Conservation (phyloP, 2,888 invertebrate species). For the Andrena hattorfiana region DNA sequence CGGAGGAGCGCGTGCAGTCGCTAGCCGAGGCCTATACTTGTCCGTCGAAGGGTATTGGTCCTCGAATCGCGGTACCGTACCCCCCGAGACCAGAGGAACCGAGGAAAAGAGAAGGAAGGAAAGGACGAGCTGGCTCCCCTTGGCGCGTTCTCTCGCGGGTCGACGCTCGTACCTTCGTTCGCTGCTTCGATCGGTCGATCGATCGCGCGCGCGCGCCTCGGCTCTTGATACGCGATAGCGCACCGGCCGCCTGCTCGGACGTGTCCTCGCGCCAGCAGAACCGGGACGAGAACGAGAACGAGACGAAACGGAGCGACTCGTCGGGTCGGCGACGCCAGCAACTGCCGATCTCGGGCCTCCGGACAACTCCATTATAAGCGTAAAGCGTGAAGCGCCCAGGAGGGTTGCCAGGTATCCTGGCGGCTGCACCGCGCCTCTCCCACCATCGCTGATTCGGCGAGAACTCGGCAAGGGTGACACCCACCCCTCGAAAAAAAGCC, state of each 20-base stretch:
- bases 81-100: slow-evolving; percentile 53
- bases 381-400: slow-evolving; percentile 17
- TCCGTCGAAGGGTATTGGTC: slow-evolving; percentile 81
- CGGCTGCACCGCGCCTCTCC: slow-evolving; percentile 62
- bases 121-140: slow-evolving; percentile 61
- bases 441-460: slow-evolving; percentile 66
- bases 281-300: neutral
- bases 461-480: slow-evolving; percentile 69
- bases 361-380: slow-evolving; percentile 38
- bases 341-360: slow-evolving; percentile 30
- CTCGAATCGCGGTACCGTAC: slow-evolving; percentile 66
- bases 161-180: slow-evolving; percentile 47
- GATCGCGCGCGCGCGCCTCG: slow-evolving; percentile 42
- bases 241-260: neutral
- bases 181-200: slow-evolving; percentile 41
- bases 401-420: slow-evolving; percentile 71
- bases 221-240: slow-evolving; percentile 29
- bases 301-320: slow-evolving; percentile 4
- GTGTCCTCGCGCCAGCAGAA: neutral
- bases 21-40: slow-evolving; percentile 82
- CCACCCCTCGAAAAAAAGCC: slow-evolving; percentile 70
- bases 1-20: slow-evolving; percentile 83
- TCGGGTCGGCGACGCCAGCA: neutral
- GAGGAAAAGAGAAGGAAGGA: slow-evolving; percentile 45
- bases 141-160: slow-evolving; percentile 54